Evolutionary conservation across 2,797 vertebrate genomes (phyloP).

Genomic region (Muscicapa striata): DNA sequence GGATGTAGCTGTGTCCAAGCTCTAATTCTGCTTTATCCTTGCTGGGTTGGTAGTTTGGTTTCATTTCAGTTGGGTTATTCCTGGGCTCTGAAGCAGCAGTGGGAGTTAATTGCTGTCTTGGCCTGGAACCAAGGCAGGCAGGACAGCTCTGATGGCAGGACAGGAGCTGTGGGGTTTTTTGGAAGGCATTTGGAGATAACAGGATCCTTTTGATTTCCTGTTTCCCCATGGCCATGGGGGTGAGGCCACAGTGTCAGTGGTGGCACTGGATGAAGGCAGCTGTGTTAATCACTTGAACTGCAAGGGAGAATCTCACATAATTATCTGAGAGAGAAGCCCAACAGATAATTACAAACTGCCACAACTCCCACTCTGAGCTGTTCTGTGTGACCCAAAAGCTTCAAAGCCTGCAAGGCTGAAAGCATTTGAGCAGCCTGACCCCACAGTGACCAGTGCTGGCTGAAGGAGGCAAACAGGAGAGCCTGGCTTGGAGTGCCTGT

Average conservation of each 20-base stretch:
- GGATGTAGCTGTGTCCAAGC: neutral
- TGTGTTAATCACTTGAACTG: neutral
- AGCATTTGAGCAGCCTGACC: neutral
- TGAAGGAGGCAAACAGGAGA: neutral
- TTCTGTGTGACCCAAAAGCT: neutral
- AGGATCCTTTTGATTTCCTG: neutral
- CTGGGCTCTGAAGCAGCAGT: neutral
- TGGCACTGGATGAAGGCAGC: neutral
- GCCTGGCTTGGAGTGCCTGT: neutral
- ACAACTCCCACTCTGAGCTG: neutral
- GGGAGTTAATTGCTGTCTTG: neutral
- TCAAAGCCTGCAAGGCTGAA: neutral
- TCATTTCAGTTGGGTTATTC: neutral
- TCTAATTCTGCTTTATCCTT: neutral
- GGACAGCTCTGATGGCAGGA: neutral
- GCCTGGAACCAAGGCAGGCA: neutral
- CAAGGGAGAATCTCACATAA: neutral
- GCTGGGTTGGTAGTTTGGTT: neutral
- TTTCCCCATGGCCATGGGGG: fast-evolving
- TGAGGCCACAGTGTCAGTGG: neutral
- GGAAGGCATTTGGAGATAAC: neutral
- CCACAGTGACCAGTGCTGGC: neutral
- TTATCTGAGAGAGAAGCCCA: neutral
- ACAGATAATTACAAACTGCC: neutral
- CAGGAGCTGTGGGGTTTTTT: neutral